Conservation (phyloP, 2,113 vertebrate genomes). For the Anolis sagrei region DNA sequence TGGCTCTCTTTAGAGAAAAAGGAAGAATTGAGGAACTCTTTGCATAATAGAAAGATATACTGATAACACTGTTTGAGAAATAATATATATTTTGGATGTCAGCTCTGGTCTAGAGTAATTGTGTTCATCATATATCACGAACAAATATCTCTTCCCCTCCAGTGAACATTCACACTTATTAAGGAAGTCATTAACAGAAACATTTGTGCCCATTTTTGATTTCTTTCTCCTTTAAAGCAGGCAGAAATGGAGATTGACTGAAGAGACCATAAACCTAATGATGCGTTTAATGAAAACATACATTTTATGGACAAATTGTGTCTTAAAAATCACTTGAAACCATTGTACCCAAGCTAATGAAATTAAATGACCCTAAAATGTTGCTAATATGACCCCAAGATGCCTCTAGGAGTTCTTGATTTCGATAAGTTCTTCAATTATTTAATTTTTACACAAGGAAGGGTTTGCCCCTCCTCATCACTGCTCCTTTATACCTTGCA, state of each 20-base stretch:
- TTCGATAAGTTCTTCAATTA: slow-evolving; percentile 44
- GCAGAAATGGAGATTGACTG: slow-evolving; percentile 78
- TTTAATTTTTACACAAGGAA: slow-evolving; percentile 45
- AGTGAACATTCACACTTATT: slow-evolving; percentile 70
- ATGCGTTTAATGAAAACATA: slow-evolving; percentile 83
- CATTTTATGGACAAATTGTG: slow-evolving; percentile 81
- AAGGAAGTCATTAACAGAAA: slow-evolving; percentile 78
- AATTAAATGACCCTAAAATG: slow-evolving; percentile 77
- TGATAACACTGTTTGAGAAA: neutral
- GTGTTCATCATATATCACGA: slow-evolving; percentile 67
- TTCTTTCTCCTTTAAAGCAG: slow-evolving; percentile 78
- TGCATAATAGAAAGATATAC: neutral
- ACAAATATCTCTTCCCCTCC: slow-evolving; percentile 73
- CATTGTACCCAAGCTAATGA: slow-evolving; percentile 70
- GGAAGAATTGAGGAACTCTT: neutral
- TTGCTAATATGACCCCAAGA: slow-evolving; percentile 67
- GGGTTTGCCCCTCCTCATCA: neutral
- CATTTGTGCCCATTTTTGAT: slow-evolving; percentile 79
- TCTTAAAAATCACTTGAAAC: slow-evolving; percentile 78
- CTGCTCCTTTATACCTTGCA: neutral
- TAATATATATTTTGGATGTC: neutral
- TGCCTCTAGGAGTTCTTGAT: slow-evolving; percentile 55
- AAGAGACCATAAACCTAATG: slow-evolving; percentile 82
- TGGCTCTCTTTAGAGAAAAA: neutral
- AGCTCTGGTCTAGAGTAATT: slow-evolving; percentile 45